Evolutionary conservation across 2,113 vertebrate species (phyloP).

Genomic region (Calonectris borealis): DNA sequence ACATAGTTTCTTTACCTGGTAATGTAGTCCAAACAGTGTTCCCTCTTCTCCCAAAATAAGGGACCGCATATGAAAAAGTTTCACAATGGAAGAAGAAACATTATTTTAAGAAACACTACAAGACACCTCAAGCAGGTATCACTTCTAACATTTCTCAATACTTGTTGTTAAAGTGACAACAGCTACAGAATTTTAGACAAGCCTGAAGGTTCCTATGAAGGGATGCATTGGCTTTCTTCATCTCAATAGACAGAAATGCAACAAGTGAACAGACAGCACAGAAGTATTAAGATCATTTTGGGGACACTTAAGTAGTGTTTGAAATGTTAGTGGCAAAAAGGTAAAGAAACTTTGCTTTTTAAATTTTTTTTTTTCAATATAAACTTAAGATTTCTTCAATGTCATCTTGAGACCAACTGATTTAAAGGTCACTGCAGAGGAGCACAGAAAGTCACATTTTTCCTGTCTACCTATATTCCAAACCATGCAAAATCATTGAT

Average conservation of each 20-base stretch:
- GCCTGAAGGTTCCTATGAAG: background rate
- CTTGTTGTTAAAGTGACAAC: background rate
- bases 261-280: background rate
- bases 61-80: rapidly evolving
- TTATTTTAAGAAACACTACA: background rate
- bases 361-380: background rate
- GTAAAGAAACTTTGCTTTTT: background rate
- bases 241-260: background rate
- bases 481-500: background rate
- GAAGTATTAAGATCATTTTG: background rate
- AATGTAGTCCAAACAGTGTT: background rate
- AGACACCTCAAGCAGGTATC: background rate
- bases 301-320: background rate
- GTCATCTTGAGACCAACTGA: background rate
- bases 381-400: background rate
- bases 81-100: background rate
- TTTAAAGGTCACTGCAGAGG: background rate
- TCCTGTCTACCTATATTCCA: background rate
- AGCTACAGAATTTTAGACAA: background rate
- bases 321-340: background rate
- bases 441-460: background rate
- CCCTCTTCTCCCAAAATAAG: background rate
- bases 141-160: background rate
- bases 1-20: background rate
- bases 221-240: background rate